These are phyloP conservation scores for Cnemophilus loriae DNA, from an alignment of 2,113 vertebrate genomes.

Conservation along the genomic window DNA sequence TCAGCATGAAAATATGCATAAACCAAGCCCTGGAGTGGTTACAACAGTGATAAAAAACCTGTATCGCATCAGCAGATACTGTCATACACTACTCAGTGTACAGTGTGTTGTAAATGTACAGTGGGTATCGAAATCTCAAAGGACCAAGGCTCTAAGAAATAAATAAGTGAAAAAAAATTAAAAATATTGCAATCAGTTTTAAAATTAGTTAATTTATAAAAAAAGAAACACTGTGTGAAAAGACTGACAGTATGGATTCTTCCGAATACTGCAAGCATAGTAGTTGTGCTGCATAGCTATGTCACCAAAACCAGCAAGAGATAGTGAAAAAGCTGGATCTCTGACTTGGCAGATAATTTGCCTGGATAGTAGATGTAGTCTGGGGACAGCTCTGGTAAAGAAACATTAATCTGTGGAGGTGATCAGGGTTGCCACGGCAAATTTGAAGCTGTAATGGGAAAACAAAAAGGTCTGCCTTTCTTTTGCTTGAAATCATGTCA, in stretches of 20 bases:
- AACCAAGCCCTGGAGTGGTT: not conserved
- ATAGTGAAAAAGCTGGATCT: not conserved
- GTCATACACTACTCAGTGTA: not conserved
- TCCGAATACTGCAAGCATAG: accelerated
- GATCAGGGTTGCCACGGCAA: not conserved
- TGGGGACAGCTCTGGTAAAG: not conserved
- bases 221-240: not conserved
- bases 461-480: not conserved
- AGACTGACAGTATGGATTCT: not conserved
- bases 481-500: not conserved
- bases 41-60: not conserved
- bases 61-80: not conserved
- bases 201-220: not conserved
- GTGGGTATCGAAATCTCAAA: not conserved
- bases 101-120: not conserved
- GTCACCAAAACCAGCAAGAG: not conserved
- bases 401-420: not conserved
- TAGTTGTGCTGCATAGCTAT: not conserved
- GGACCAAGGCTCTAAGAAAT: not conserved
- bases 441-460: not conserved
- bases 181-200: not conserved
- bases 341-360: not conserved
- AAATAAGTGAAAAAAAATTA: not conserved
- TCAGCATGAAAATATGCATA: not conserved
- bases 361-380: not conserved